Conservation (phyloP, 2,797 vertebrate species). For the Babyrousa celebensis region DNA sequence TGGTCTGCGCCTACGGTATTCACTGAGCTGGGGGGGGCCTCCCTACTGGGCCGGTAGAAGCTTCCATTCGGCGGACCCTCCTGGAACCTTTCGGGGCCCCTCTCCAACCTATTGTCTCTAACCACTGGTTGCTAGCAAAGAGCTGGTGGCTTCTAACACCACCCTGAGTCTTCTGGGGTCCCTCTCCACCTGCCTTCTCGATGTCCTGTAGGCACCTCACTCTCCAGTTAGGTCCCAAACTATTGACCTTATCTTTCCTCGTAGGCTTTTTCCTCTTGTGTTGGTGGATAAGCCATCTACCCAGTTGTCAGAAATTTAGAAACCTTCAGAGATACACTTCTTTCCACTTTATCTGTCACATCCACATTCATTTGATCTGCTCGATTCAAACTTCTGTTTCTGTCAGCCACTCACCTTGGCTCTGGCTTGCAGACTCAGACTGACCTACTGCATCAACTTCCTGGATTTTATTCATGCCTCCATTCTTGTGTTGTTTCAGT, state of each 20-base stretch:
- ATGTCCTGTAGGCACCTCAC: background rate
- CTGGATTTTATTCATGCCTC: background rate
- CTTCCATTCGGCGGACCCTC: too few relatives aligned
- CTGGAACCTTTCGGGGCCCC: accelerated
- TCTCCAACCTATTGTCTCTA: background rate
- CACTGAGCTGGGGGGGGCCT: accelerated
- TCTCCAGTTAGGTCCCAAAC: background rate
- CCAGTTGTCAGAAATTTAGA: background rate
- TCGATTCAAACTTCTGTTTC: background rate
- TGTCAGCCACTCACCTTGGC: background rate
- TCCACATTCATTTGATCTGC: background rate
- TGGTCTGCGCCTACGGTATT: accelerated
- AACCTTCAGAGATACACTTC: background rate
- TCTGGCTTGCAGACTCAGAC: background rate
- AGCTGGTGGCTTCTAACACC: background rate
- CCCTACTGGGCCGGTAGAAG: accelerated
- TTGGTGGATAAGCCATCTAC: too few relatives aligned
- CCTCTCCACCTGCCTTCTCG: background rate
- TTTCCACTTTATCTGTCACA: background rate
- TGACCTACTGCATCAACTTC: background rate
- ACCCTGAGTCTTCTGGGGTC: too few relatives aligned
- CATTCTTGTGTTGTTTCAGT: background rate
- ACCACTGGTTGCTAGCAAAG: accelerated
- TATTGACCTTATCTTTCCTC: background rate
- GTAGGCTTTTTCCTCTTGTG: too few relatives aligned